Conservation (phyloP, 2,113 vertebrate species). For the Ovis aries region DNA sequence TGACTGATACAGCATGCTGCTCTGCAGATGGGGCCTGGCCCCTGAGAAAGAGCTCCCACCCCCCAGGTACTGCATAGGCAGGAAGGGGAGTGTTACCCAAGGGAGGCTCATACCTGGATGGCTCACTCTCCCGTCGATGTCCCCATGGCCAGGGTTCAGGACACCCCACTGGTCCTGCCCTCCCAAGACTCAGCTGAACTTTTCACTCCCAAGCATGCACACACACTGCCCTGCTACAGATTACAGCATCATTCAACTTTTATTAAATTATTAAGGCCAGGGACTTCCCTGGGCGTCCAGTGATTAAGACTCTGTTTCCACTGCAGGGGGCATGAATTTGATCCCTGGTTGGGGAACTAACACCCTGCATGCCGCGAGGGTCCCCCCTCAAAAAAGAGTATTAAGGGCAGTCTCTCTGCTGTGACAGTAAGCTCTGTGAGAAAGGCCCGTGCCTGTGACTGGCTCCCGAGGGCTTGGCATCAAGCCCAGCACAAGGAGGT, state of each 20-base stretch:
- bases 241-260: neutral
- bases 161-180: neutral
- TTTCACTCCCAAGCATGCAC: neutral
- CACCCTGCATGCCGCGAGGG: neutral
- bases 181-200: neutral
- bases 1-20: neutral
- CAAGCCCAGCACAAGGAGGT: neutral
- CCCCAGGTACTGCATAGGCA: neutral
- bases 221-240: neutral
- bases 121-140: neutral
- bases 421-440: neutral
- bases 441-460: neutral
- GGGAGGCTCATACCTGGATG: neutral
- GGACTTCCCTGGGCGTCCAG: neutral
- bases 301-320: neutral
- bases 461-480: neutral
- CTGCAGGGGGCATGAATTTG: neutral
- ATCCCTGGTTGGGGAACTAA: neutral
- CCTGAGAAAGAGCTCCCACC: neutral
- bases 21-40: neutral
- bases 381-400: neutral
- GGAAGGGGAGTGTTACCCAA: neutral
- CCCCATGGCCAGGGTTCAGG: neutral
- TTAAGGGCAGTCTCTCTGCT: neutral
- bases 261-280: neutral